These are phyloP conservation scores for Pammene fasciana DNA, from an alignment of 2,888 invertebrate genomes.

Conservation along the genomic window DNA sequence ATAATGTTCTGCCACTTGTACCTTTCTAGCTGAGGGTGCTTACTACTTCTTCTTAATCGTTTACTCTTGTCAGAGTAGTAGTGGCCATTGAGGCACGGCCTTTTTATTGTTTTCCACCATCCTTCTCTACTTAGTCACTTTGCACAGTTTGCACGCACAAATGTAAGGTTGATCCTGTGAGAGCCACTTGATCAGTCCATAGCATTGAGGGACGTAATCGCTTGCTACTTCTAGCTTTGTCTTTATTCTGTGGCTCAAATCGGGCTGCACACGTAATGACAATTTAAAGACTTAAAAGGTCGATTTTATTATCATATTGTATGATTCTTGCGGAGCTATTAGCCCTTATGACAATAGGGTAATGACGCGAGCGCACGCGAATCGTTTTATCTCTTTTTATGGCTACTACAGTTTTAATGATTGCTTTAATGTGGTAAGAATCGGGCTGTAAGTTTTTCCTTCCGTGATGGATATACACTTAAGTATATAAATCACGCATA, in stretches of 20 bases:
- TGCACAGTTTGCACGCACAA: too few species aligned
- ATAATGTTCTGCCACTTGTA: too few species aligned
- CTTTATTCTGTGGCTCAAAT: constrained; percentile 43
- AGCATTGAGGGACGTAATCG: too few species aligned
- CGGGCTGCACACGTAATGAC: constrained; percentile 73
- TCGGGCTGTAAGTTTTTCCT: constrained; percentile 16
- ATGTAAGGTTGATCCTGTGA: too few species aligned
- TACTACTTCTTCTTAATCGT: too few species aligned
- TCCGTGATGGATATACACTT: background rate
- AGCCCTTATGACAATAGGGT: constrained; percentile 80
- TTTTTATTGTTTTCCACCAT: too few species aligned
- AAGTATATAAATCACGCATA: background rate
- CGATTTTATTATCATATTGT: constrained; percentile 82
- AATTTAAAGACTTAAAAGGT: constrained; percentile 83
- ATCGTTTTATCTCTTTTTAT: constrained; percentile 57
- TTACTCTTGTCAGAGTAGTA: too few species aligned
- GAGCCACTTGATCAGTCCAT: too few species aligned
- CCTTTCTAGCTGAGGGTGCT: too few species aligned
- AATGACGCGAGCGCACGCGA: constrained; percentile 77
- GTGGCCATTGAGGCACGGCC: too few species aligned
- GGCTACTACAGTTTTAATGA: constrained; percentile 41
- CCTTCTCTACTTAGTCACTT: too few species aligned
- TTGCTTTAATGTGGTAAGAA: constrained; percentile 34
- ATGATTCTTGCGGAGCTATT: constrained; percentile 81
- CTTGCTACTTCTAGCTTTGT: too few species aligned